A percentile compares a stretch with the other conserved stretches of the same genome.
phyloP scores from a whole-genome alignment of 2,113 vertebrate species.

The Saguinus midas region DNA sequence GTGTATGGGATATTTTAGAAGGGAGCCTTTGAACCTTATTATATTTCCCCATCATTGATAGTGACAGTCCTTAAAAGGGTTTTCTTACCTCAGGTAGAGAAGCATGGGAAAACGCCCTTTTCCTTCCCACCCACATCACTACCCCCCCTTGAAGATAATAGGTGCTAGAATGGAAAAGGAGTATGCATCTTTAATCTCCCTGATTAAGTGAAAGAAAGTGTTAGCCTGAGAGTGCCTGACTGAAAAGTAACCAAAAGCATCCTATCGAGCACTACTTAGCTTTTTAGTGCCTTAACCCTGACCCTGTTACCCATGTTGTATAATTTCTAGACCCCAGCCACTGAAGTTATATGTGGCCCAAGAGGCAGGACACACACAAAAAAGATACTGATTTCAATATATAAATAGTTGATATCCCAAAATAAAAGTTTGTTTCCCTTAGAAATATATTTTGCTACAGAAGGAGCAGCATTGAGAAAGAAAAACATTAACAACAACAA shows the following conservation, averaged over 20 bases:
- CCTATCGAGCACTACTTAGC: background rate
- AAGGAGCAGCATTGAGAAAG: too few species aligned
- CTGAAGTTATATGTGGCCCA: background rate
- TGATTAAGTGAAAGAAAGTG: background rate
- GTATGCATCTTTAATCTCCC: background rate
- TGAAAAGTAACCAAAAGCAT: background rate
- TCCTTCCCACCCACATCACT: background rate
- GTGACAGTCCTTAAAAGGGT: background rate
- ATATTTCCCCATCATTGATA: background rate
- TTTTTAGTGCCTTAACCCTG: background rate
- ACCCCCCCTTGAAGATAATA: background rate
- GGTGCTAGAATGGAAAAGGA: background rate
- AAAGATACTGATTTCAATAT: background rate
- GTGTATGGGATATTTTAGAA: background rate
- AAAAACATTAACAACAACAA: too few species aligned
- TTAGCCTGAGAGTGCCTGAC: background rate
- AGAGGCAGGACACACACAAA: background rate
- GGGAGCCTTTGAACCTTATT: background rate
- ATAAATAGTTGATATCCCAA: background rate
- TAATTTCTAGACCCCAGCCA: background rate
- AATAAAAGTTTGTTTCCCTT: conserved; percentile 5
- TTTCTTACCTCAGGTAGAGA: background rate
- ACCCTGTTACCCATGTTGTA: background rate
- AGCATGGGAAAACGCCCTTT: background rate
- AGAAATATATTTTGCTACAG: background rate